Conservation (phyloP, 2,113 vertebrate genomes). For the Acanthochromis polyacanthus region DNA sequence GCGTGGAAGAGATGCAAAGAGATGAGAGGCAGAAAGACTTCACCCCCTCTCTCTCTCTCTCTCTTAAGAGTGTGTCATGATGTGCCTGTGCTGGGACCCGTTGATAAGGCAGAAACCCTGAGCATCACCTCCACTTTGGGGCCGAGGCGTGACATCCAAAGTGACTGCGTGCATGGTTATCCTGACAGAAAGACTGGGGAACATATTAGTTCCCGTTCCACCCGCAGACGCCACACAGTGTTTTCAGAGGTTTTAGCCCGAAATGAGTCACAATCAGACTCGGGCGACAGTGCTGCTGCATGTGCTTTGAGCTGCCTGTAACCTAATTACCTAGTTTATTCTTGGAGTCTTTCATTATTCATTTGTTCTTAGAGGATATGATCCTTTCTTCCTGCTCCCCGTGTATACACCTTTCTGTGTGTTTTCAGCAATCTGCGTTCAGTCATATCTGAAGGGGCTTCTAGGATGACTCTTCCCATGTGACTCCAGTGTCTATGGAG, state of each 20-base stretch:
- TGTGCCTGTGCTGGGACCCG: slow-evolving; percentile 54
- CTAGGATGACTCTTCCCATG: slow-evolving; percentile 9
- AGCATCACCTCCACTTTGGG: slow-evolving; percentile 62
- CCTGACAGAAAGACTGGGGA: slow-evolving; percentile 38
- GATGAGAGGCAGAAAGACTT: slow-evolving; percentile 33
- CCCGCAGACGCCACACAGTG: not conserved
- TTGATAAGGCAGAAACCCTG: slow-evolving; percentile 58
- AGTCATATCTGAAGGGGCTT: slow-evolving; percentile 16
- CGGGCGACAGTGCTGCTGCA: slow-evolving; percentile 8
- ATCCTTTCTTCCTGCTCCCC: slow-evolving; percentile 30
- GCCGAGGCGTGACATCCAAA: slow-evolving; percentile 58
- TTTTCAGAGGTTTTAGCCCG: slow-evolving; percentile 34
- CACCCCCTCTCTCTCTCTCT: slow-evolving; percentile 19
- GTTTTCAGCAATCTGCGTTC: slow-evolving; percentile 3
- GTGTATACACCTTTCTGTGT: slow-evolving; percentile 39
- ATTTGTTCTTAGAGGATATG: slow-evolving; percentile 62
- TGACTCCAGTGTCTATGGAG: not conserved
- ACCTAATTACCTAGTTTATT: slow-evolving; percentile 77
- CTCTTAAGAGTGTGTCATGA: slow-evolving; percentile 40
- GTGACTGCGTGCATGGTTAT: slow-evolving; percentile 45
- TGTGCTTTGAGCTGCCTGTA: slow-evolving; percentile 62
- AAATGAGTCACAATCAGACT: slow-evolving; percentile 57
- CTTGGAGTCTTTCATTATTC: slow-evolving; percentile 69
- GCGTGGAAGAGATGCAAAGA: slow-evolving; percentile 44
- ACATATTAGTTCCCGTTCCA: slow-evolving; percentile 32